phyloP scores from a whole-genome alignment of 1,140 invertebrate genomes.

The Phthorimaea operculella region DNA sequence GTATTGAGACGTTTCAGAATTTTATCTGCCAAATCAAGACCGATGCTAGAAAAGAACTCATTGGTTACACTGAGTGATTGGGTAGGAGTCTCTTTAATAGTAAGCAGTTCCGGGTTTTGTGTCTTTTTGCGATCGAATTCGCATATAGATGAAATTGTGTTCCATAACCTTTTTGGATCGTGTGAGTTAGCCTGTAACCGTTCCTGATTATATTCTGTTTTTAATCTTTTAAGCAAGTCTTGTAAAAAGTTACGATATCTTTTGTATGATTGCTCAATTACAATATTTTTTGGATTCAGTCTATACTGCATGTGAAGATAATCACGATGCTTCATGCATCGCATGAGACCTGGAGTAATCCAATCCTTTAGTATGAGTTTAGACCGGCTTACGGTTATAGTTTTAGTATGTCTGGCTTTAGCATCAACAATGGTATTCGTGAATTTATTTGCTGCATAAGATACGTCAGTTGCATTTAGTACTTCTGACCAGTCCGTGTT shows the following conservation, averaged over 20 bases:
- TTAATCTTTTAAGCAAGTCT: not conserved
- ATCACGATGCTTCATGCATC: not conserved
- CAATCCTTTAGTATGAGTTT: too few relatives aligned
- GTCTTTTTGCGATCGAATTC: not conserved
- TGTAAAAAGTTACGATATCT: not conserved
- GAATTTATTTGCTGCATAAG: too few relatives aligned
- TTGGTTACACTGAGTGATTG: not conserved
- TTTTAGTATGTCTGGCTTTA: too few relatives aligned
- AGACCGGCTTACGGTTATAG: too few relatives aligned
- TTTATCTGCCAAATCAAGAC: not conserved
- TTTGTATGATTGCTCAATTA: not conserved
- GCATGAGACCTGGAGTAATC: not conserved
- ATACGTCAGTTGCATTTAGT: too few relatives aligned
- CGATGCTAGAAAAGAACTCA: not conserved
- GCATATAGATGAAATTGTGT: not conserved
- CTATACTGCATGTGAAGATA: not conserved
- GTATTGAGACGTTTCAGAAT: not conserved
- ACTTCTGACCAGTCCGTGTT: too few relatives aligned
- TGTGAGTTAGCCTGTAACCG: not conserved
- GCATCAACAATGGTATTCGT: too few relatives aligned
- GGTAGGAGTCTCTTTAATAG: not conserved
- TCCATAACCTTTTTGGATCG: not conserved
- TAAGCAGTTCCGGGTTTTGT: not conserved
- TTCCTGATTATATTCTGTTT: not conserved
- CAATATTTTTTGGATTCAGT: not conserved